These are phyloP conservation scores for Chaetophractus vellerosus DNA, from an alignment of 2,797 vertebrate genomes.

Conservation along the genomic window DNA sequence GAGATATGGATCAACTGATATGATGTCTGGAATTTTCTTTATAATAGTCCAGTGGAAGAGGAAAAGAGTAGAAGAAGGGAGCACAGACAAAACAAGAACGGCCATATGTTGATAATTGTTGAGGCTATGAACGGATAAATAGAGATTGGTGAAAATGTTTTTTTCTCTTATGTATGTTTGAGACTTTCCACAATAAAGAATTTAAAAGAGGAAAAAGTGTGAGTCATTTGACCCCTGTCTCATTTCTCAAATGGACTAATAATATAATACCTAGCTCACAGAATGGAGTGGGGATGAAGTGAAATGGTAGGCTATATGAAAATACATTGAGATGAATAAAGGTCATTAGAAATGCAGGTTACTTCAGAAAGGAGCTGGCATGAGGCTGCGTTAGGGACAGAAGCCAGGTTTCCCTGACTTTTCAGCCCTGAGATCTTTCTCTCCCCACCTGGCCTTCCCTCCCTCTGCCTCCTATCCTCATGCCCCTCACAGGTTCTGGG, in stretches of 20 bases:
- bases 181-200: conserved; percentile 19
- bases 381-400: background rate
- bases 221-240: conserved; percentile 27
- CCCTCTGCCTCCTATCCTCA: background rate
- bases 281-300: background rate
- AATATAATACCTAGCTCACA: conserved; percentile 7
- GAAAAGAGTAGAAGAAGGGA: background rate
- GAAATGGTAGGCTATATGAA: background rate
- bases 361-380: background rate
- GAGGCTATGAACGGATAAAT: background rate
- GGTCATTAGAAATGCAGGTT: background rate
- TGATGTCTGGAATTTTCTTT: background rate
- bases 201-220: conserved; percentile 32
- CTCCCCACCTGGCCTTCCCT: background rate
- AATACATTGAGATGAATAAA: conserved; percentile 12
- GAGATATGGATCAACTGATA: background rate
- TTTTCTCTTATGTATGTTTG: background rate
- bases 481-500: too few species aligned
- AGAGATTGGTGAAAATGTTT: background rate
- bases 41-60: background rate
- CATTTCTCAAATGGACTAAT: conserved; percentile 24
- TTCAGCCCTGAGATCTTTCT: background rate
- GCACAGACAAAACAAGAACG: background rate
- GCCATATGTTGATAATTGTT: background rate
- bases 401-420: background rate